phyloP scores from a whole-genome alignment of 2,888 invertebrate genomes.

The Hemithea aestivaria region DNA sequence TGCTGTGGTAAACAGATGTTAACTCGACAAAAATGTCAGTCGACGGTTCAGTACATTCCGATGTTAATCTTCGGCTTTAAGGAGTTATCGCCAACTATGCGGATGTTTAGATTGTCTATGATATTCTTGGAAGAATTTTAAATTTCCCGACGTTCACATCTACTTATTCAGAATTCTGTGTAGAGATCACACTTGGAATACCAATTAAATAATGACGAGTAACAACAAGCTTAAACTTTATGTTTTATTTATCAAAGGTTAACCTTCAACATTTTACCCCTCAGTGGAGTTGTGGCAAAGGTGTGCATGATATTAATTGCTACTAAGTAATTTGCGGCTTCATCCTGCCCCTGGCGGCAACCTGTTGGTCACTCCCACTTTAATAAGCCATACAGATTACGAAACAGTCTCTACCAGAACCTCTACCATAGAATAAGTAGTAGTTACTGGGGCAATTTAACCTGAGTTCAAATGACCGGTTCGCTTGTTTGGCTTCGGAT shows the following conservation, averaged over 20 bases:
- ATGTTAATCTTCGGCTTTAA: slow-evolving; percentile 32
- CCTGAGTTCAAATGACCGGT: slow-evolving; percentile 9
- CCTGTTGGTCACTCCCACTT: slow-evolving; percentile 37
- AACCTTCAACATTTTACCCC: slow-evolving; percentile 30
- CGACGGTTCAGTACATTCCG: slow-evolving; percentile 27
- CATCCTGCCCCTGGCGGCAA: slow-evolving; percentile 29
- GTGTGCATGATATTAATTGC: slow-evolving; percentile 41
- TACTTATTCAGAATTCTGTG: no score
- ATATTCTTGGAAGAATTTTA: slow-evolving; percentile 26
- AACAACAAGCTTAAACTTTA: no score
- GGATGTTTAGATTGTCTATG: slow-evolving; percentile 27
- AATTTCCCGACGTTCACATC: slow-evolving; percentile 1
- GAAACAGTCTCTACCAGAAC: slow-evolving; percentile 2
- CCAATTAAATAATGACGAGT: slow-evolving; percentile 12
- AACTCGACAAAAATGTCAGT: slow-evolving; percentile 12
- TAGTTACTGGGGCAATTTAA: neutral
- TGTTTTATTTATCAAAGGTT: no score
- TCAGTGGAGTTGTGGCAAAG: slow-evolving; percentile 29
- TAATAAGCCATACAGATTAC: slow-evolving; percentile 21
- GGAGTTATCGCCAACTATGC: slow-evolving; percentile 24
- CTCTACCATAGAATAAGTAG: slow-evolving; percentile 3
- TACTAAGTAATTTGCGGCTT: slow-evolving; percentile 44
- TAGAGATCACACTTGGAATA: slow-evolving; percentile 15
- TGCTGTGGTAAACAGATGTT: no score
- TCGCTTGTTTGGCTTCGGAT: slow-evolving; percentile 19